phyloP scores from a whole-genome alignment of 2,797 vertebrate species.

The Intellagama lesueurii region DNA sequence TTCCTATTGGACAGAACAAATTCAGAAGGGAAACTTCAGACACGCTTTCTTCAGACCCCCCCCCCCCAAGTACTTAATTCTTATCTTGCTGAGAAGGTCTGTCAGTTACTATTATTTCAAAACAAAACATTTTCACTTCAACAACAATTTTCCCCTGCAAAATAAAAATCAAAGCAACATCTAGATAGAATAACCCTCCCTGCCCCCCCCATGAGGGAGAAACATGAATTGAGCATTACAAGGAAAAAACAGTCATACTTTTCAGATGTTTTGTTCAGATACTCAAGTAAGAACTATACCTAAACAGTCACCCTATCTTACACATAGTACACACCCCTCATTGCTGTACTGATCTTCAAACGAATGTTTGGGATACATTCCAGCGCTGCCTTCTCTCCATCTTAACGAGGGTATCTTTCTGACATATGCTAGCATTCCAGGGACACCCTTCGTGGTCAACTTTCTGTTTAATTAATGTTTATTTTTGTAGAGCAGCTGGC shows the following conservation, averaged over 20 bases:
- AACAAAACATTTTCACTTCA: background rate
- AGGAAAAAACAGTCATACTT: background rate
- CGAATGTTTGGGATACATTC: conserved; percentile 5
- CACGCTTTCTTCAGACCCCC: background rate
- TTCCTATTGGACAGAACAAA: background rate
- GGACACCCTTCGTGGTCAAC: conserved; percentile 26
- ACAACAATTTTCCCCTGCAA: too few species aligned
- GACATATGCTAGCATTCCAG: conserved; percentile 21
- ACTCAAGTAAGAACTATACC: background rate
- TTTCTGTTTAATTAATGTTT: conserved; percentile 64
- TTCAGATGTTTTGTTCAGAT: background rate
- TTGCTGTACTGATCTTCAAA: background rate
- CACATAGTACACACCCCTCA: background rate
- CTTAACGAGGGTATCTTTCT: conserved; percentile 25
- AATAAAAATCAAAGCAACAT: background rate
- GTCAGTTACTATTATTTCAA: background rate
- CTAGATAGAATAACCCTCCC: background rate
- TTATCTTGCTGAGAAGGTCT: background rate
- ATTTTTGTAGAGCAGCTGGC: conserved; percentile 63
- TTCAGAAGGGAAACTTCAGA: too few species aligned
- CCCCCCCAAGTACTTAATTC: background rate
- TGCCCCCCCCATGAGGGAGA: too few species aligned
- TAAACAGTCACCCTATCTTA: background rate
- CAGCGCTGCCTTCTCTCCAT: background rate
- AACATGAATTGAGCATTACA: background rate